Base-by-base conservation (phyloP, 2,797 vertebrate species). In the Phaenicophaeus curvirostris region DNA sequence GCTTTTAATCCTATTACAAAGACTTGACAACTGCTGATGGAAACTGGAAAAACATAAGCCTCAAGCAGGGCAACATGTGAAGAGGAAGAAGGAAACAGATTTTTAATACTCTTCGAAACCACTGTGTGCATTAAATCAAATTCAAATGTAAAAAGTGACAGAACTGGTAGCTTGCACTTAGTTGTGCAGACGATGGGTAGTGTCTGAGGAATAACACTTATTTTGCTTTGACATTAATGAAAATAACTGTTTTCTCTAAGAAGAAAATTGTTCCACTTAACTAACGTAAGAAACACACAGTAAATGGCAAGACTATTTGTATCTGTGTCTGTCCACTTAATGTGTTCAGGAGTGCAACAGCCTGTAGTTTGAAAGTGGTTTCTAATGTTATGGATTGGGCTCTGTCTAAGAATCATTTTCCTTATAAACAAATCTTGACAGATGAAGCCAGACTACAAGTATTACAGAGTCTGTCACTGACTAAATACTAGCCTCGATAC, bases 1-100 rank as follows among this genome's bases (percentile, higher is more conserved):
- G 92, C 89, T 95, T 95, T 96, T 97, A 96, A 97, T 95, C 96
- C 94, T 96, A 82, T 91, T 97, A 92, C 74, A 94, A 96, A 94
- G 93, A 93, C 63, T 84, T 93, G 62, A 93, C 90, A 94, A 37
- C 76, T 79, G 94, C 75, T 96, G 88, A 83, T 95, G 50, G 50
- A 95, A 94, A 97, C 88, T 94, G 90, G 82, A 97, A 97, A 94
- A 84, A 94, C 54, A 68, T 92, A 94, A 96, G 88, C 82, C 65
- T 95, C 78, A 78, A 96, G 81, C 86, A 92, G 94, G 81, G 92
- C 89, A 96, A 92, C 90, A 94, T 95, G 92, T 96, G 85, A 93
- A 77, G 79, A 90, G 88, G 90, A 94, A 87, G 87, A 89, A 89
- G 74, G 87, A 69, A 96, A 91, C 73, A 90, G 84, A 88, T 94